Evolutionary conservation across 2,888 invertebrate species (phyloP).

Genomic region (Prostheceraeus crozeri): DNA sequence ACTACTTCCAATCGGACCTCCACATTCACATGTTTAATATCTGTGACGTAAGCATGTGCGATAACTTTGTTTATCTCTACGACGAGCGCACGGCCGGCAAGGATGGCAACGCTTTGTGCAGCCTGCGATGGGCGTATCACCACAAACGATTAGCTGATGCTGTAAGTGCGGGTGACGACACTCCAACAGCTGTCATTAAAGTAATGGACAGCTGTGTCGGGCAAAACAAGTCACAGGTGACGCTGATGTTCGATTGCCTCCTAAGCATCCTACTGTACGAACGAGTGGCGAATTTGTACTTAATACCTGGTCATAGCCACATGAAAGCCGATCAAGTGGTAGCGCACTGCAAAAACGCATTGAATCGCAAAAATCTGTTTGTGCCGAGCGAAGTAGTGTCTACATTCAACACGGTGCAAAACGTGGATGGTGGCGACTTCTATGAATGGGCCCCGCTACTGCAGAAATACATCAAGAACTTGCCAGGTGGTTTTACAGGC

Average conservation of each 20-base stretch:
- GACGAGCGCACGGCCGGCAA: conserved; percentile 35
- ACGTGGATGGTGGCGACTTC: conserved; percentile 13
- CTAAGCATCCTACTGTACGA: conserved; percentile 31
- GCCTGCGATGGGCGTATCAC: conserved; percentile 32
- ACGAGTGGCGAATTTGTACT: conserved; percentile 30
- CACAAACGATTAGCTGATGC: background rate
- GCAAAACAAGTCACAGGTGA: conserved; percentile 33
- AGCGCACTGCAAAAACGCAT: conserved; percentile 24
- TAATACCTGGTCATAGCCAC: conserved; percentile 32
- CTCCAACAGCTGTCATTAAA: conserved; percentile 24
- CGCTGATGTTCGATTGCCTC: conserved; percentile 28
- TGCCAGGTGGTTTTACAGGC: background rate
- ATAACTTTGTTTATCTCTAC: conserved; percentile 29
- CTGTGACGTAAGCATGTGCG: conserved; percentile 15
- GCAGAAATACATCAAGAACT: background rate
- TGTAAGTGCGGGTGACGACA: no score
- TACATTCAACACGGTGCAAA: conserved; percentile 2
- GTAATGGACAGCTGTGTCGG: conserved; percentile 35
- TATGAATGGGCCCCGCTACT: background rate
- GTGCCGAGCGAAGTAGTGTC: conserved; percentile 12
- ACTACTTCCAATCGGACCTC: conserved; percentile 33
- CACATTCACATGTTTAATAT: conserved; percentile 35
- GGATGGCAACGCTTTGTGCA: conserved; percentile 29
- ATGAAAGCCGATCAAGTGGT: conserved; percentile 33
- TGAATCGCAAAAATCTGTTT: conserved; percentile 28